phyloP scores from a whole-genome alignment of 2,888 invertebrate genomes.

The Pharmacophagus antenor region DNA sequence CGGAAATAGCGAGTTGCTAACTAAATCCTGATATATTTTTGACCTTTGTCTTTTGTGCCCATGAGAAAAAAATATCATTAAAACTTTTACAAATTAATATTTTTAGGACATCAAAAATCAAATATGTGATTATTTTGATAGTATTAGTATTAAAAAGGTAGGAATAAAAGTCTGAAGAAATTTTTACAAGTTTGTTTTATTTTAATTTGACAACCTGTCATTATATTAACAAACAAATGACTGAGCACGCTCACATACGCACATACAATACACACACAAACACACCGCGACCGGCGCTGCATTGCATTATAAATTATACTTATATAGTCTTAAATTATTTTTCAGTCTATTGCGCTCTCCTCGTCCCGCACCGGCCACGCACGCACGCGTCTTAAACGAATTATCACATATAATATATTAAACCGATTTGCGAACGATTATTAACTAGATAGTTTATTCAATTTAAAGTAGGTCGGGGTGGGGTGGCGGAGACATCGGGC shows the following conservation, averaged over 20 bases:
- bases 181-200: conserved; percentile 79
- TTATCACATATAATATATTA: conserved; percentile 87
- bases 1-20: conserved; percentile 26
- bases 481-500: conserved; percentile 74
- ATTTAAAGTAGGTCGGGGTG: conserved; percentile 79
- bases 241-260: conserved; percentile 84
- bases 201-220: conserved; percentile 89
- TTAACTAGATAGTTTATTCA: conserved; percentile 72
- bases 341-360: conserved; percentile 82
- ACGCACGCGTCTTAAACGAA: conserved; percentile 79
- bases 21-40: not conserved
- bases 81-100: too few relatives aligned
- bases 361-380: conserved; percentile 80
- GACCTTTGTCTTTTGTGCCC: not conserved
- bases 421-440: conserved; percentile 82
- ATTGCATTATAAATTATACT: conserved; percentile 84
- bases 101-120: too few relatives aligned
- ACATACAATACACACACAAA: conserved; percentile 83
- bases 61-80: too few relatives aligned
- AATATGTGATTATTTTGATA: not conserved
- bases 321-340: conserved; percentile 81
- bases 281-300: conserved; percentile 83
- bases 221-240: conserved; percentile 85
- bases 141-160: not conserved
- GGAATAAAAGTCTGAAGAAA: conserved; percentile 58